phyloP scores from a whole-genome alignment of 2,888 invertebrate genomes.

The Cheilosia pagana region DNA sequence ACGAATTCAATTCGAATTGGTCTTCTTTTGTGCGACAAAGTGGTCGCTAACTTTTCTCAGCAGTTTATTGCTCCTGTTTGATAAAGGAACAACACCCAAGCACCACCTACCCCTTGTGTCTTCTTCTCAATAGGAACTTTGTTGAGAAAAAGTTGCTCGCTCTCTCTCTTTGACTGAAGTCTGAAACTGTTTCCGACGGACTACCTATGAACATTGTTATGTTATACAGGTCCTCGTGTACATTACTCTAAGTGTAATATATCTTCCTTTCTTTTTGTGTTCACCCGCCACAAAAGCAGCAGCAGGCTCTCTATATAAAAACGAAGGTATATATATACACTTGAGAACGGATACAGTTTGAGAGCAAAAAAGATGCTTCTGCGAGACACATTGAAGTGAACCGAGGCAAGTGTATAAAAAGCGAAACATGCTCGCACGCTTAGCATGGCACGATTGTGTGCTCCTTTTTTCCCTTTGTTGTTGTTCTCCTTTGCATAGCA shows the following conservation, averaged over 20 bases:
- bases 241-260: conserved; percentile 62
- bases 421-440: conserved; percentile 53
- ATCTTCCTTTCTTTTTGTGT: conserved; percentile 45
- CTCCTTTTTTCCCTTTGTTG: not conserved
- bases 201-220: conserved; percentile 8
- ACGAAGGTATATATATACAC: not conserved
- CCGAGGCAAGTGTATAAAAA: conserved; percentile 29
- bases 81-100: not conserved
- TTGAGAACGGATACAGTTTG: conserved; percentile 28
- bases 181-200: not conserved
- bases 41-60: not conserved
- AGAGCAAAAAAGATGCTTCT: conserved; percentile 26
- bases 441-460: conserved; percentile 28
- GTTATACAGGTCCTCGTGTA: conserved; percentile 44
- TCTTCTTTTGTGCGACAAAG: conserved; percentile 6
- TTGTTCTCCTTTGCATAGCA: not conserved
- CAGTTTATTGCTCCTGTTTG: conserved; percentile 30
- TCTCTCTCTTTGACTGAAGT: not conserved
- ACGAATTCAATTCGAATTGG: conserved; percentile 18
- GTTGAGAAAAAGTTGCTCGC: conserved; percentile 1
- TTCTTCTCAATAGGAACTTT: conserved; percentile 4
- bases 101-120: not conserved
- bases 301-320: not conserved
- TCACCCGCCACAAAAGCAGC: conserved; percentile 49
- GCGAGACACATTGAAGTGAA: conserved; percentile 22